Evolutionary conservation across 2,888 invertebrate species (phyloP), one percentile per base, ranked within the genome.

Genomic region (Meloe dianella): DNA sequence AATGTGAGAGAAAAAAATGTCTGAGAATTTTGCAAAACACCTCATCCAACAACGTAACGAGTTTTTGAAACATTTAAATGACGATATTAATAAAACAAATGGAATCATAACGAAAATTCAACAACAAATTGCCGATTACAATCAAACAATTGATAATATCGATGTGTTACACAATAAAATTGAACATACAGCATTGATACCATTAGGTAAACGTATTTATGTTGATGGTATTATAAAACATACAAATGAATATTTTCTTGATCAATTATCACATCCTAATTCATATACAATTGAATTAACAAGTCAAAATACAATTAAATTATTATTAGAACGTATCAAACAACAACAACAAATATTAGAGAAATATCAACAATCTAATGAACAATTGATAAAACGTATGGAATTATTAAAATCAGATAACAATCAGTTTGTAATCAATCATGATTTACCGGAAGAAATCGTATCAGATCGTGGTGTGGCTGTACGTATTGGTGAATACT

Each of bases 191-290:
- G 67, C 77, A 7, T 61, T 81, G 20, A 77, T 81, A 61, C 80
- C 80, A 7, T 61, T 82, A 61, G 74, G 78, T 65, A 77, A 81
- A 73, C 76, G 79, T 71, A 71, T 83, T 68, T 79, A 78, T 73
- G 73, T 82, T 74, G 72, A 80, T 69, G 81, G 78, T 29, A 71
- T 57, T 61, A 74, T 81, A 29, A 66, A 76, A 12, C 80, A 80
- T 61, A 81, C 80, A 24, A 80, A 80, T 6, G 80, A 81, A 68
- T 78, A 74, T 69, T 75, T 74, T 51, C 57, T 78, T 22, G 76
- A 75, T 14, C 71, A 71, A 61, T 61, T 65, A 27, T 76, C 77
- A 1, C 66, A 73, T 60, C 79, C 79, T 1, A 70, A 78, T 51
- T 74, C 77, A 0, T 78, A 75, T 38, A 64, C 70, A 9, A 61